These are phyloP conservation scores for Heliconius charithonia DNA, from an alignment of 2,888 invertebrate genomes.

Conservation along the genomic window DNA sequence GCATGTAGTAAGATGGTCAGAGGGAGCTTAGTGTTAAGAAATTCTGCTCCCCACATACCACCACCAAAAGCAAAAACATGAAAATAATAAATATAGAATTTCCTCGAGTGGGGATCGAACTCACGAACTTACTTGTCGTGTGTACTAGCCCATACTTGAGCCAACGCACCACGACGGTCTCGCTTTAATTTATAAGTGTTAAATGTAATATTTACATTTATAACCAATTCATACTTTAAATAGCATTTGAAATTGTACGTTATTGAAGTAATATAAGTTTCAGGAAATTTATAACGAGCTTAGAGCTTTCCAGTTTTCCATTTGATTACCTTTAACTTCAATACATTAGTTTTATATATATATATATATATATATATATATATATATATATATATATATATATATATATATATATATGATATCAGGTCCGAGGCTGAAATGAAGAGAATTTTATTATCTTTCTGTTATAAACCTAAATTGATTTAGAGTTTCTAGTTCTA, in stretches of 20 bases:
- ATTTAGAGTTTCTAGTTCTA: no score
- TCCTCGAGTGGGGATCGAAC: neutral
- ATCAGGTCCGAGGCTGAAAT: neutral
- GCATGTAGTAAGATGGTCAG: no score
- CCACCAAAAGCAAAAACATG: no score
- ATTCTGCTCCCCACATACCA: no score
- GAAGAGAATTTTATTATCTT: neutral
- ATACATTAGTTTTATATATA: no score
- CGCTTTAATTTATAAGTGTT: neutral
- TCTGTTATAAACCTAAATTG: neutral
- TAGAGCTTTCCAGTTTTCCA: constrained; percentile 19
- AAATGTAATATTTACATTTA: neutral
- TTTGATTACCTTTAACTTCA: constrained; percentile 15
- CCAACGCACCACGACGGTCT: neutral
- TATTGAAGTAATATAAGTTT: constrained; percentile 3
- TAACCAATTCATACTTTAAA: neutral
- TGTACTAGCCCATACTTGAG: no score
- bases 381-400: no score
- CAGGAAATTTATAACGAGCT: constrained; percentile 21
- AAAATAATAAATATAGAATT: no score
- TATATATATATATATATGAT: no score
- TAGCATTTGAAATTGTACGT: neutral
- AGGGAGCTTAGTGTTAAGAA: no score
- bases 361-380: no score
- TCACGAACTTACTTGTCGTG: neutral